These are phyloP conservation scores for Etheostoma cragini DNA, from an alignment of 2,113 vertebrate species.

Conservation along the genomic window DNA sequence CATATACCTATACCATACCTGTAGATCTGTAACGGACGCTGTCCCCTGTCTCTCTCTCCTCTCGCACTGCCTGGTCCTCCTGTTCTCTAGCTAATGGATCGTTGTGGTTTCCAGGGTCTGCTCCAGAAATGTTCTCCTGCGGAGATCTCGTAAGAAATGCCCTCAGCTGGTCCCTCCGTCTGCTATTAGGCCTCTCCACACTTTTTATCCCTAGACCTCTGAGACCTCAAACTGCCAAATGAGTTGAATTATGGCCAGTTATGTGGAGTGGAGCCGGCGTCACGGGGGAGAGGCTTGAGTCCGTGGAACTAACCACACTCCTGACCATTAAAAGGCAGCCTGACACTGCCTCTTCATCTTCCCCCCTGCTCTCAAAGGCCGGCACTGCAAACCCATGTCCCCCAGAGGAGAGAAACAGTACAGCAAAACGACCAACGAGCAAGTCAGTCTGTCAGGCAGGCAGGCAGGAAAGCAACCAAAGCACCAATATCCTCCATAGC, in stretches of 20 bases:
- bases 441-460: conserved; percentile 45
- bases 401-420: conserved; percentile 68
- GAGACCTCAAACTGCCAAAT: conserved; percentile 86
- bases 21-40: conserved; percentile 17
- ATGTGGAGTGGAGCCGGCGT: conserved; percentile 82
- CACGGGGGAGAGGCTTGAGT: conserved; percentile 82
- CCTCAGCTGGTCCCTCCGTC: conserved; percentile 75
- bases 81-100: conserved; percentile 68
- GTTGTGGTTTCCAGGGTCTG: conserved; percentile 72
- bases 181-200: conserved; percentile 82
- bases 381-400: conserved; percentile 63
- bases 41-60: conserved; percentile 24
- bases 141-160: conserved; percentile 80
- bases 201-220: conserved; percentile 84
- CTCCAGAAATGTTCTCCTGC: conserved; percentile 79
- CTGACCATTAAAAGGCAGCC: conserved; percentile 87
- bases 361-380: conserved; percentile 67
- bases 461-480: conserved; percentile 41
- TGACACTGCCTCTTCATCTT: conserved; percentile 86
- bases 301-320: conserved; percentile 83
- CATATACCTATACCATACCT: conserved; percentile 34
- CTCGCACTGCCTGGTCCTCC: conserved; percentile 23
- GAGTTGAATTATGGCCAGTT: conserved; percentile 87
- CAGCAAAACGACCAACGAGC: conserved; percentile 47
- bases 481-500: conserved; percentile 28